phyloP scores from a whole-genome alignment of 2,113 vertebrate species.

The Alexandromys fortis region DNA sequence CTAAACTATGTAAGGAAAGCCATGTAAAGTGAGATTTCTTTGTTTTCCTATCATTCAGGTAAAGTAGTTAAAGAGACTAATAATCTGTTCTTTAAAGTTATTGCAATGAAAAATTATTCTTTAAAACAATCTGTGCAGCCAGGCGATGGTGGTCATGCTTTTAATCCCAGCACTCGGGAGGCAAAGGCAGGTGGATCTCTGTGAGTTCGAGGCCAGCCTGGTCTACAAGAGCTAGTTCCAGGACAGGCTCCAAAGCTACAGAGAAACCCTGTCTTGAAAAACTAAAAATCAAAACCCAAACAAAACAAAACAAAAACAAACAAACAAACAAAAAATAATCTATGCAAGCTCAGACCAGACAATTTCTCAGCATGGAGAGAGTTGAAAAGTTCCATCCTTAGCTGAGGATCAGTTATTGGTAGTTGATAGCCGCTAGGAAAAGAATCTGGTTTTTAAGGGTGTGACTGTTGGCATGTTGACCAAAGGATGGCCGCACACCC shows the following conservation, averaged over 20 bases:
- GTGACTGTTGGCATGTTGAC: too few relatives aligned
- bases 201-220: too few relatives aligned
- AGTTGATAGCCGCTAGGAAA: background rate
- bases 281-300: too few relatives aligned
- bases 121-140: background rate
- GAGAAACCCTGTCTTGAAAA: too few relatives aligned
- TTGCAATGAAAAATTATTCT: background rate
- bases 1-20: background rate
- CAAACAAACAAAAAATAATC: background rate
- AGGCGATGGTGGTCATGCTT: rapidly evolving
- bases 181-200: too few relatives aligned
- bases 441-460: too few relatives aligned
- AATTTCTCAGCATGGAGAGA: background rate
- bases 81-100: background rate
- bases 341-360: background rate
- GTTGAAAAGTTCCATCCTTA: background rate
- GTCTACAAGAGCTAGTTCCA: too few relatives aligned
- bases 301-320: too few relatives aligned
- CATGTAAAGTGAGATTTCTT: background rate
- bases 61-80: background rate
- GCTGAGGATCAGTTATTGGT: background rate
- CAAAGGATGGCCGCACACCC: background rate
- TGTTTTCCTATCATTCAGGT: background rate
- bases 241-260: too few relatives aligned
- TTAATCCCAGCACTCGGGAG: too few relatives aligned